These are phyloP conservation scores for Aphaenogaster ashmeadi DNA, from an alignment of 1,140 invertebrate genomes.

Conservation along the genomic window DNA sequence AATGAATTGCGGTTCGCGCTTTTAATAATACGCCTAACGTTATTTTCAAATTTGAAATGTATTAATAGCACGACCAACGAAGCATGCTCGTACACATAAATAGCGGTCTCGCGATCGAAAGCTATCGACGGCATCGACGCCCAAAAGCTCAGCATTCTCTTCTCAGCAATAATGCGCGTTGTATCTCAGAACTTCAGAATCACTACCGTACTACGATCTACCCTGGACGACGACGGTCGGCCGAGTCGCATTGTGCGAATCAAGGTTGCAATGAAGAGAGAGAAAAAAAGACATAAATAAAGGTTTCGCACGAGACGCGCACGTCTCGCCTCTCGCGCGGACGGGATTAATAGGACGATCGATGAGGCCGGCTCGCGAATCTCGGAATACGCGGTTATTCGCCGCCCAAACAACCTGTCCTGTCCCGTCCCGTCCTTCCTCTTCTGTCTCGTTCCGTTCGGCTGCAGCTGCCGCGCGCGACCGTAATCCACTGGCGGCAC, in stretches of 20 bases:
- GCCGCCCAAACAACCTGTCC: slow-evolving; percentile 65
- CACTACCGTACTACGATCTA: not conserved
- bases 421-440: not conserved
- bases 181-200: not conserved
- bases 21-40: not conserved
- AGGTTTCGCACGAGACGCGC: not conserved
- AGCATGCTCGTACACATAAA: not conserved
- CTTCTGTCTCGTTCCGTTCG: not conserved
- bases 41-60: not conserved
- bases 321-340: not conserved
- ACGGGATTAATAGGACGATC: slow-evolving; percentile 63
- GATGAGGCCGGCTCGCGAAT: slow-evolving; percentile 70
- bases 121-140: not conserved
- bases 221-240: not conserved
- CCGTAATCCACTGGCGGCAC: slow-evolving; percentile 70
- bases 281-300: not conserved
- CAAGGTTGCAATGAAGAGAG: not conserved
- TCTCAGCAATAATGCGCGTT: not conserved
- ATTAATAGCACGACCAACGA: not conserved
- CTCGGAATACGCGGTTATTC: slow-evolving; percentile 23
- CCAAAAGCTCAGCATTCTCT: not conserved
- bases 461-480: slow-evolving; percentile 49
- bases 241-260: not conserved
- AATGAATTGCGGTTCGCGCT: not conserved
- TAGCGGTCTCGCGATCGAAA: not conserved